Evolutionary conservation across 2,888 invertebrate genomes (phyloP), one percentile per base, ranked within the genome.

Genomic region (Rhaphigaster nebulosa): DNA sequence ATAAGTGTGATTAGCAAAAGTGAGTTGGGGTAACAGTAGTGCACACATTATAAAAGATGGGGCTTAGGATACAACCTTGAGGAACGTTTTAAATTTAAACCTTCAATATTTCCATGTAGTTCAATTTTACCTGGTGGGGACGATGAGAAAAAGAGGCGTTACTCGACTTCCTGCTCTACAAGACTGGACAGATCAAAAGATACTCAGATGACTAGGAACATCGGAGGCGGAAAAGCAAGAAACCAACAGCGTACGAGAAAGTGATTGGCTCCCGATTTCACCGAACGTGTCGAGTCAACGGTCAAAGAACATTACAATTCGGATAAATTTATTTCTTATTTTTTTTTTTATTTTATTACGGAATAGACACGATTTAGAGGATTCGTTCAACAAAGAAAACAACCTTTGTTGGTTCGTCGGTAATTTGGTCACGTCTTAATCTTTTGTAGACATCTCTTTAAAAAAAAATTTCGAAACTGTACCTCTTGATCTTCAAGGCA

Each of bases 231-330:
- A 84, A 76, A 50, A 84, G 45, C 84, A 26, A 45, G 84, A 84
- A 76, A 84, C 45, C 84, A 15, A 84, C 84, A 84, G 45, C 26
- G n/a, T 50, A 45, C 84, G 84, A 26, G 84, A 84, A 84, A 84
- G 84, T 84, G 84, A 84, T 84, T 50, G 84, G 12, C 5, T 18
- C 29, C 26, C 26, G 84, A 45, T 84, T 84, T 84, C 84, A 45
- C 84, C 45, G 45, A 50, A 84, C 84, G 45, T 84, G 84, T 50
- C 84, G 84, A 84, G 84, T 84, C 84, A 84, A 84, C 45, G 84
- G 84, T 84, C 84, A 84, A 45, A 84, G 84, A 84, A 84, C 84
- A 84, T n/a, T 45, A 84, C 84, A 84, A 84, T 84, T 45, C 84
- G 45, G 26, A 18, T 23, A 76, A 34, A 76, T 20, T 29, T 76